Evolutionary conservation across 2,113 vertebrate genomes (phyloP).

Genomic region (Ictalurus punctatus): DNA sequence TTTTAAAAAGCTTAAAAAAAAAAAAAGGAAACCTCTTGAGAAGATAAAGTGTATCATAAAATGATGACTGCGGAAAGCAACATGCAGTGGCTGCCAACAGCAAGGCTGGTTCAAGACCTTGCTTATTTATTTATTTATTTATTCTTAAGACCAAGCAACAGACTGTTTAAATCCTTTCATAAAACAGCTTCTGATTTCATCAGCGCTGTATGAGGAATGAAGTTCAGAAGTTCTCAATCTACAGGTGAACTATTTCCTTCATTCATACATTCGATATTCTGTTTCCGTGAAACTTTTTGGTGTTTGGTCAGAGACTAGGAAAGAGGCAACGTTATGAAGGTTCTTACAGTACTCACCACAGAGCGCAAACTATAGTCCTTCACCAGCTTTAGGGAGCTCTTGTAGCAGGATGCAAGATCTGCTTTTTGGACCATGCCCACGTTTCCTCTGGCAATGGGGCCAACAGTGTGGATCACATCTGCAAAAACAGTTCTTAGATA

Average conservation of each 20-base stretch:
- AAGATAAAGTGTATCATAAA: conserved; percentile 4
- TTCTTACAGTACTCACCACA: conserved; percentile 81
- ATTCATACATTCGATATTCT: neutral
- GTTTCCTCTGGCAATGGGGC: conserved; percentile 90
- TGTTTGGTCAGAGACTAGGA: neutral
- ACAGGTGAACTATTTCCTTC: neutral
- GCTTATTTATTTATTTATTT: no score
- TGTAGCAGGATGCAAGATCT: conserved; percentile 91
- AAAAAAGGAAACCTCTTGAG: neutral
- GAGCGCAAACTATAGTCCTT: conserved; percentile 86
- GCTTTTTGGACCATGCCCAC: conserved; percentile 82
- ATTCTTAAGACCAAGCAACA: neutral
- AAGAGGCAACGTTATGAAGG: neutral
- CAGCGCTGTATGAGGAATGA: neutral
- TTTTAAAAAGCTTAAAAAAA: conserved; percentile 7
- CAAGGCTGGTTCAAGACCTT: neutral
- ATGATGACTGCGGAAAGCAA: conserved; percentile 4
- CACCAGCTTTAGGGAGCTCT: conserved; percentile 87
- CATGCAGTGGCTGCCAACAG: neutral
- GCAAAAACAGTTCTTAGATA: conserved; percentile 27
- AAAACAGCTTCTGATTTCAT: neutral
- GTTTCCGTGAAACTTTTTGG: neutral
- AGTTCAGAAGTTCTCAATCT: neutral
- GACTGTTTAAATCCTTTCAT: neutral
- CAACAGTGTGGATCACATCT: conserved; percentile 99